A percentile compares a stretch with the other conserved stretches of the same genome.
Conservation (phyloP, 2,888 invertebrate genomes). For the Lasioglossum oenotherae region DNA sequence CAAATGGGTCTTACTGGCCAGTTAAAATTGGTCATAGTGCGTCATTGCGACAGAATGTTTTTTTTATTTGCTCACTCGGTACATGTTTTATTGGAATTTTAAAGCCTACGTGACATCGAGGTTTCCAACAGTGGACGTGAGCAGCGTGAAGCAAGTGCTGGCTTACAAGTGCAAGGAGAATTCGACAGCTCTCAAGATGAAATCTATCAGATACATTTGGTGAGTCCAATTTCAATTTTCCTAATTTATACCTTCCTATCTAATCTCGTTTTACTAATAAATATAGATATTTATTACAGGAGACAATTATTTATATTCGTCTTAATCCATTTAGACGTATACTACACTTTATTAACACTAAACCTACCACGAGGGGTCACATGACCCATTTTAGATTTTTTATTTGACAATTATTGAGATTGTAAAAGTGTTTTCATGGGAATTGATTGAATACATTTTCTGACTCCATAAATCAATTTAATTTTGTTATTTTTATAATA, state of each 20-base stretch:
- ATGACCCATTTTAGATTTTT: no score
- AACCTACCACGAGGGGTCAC: no score
- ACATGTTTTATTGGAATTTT: constrained; percentile 40
- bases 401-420: no score
- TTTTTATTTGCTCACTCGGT: constrained; percentile 3
- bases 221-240: constrained; percentile 69
- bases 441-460: no score
- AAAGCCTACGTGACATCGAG: constrained; percentile 89
- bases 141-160: constrained; percentile 91
- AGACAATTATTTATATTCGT: background rate
- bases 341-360: background rate
- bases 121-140: constrained; percentile 91
- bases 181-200: constrained; percentile 90
- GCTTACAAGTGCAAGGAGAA: constrained; percentile 93
- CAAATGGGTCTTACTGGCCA: background rate
- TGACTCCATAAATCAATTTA: no score
- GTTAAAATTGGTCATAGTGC: background rate
- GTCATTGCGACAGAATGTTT: background rate
- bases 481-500: no score
- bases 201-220: constrained; percentile 88
- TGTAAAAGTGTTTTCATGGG: no score
- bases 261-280: background rate
- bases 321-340: background rate
- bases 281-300: background rate
- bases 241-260: background rate